Evolutionary conservation across 2,888 invertebrate species (phyloP).

Genomic region (Myathropa florea): DNA sequence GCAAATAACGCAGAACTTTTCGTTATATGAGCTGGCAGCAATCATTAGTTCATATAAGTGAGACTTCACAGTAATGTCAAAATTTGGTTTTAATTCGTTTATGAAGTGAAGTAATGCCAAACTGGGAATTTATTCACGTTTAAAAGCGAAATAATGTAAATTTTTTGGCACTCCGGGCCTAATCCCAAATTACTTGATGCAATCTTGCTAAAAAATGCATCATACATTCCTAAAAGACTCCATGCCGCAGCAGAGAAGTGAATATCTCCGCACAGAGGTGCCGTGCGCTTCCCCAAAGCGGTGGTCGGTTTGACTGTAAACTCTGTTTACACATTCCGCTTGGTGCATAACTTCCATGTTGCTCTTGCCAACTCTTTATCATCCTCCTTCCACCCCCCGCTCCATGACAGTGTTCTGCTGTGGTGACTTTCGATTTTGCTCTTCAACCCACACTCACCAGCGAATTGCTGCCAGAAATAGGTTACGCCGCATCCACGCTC

Average conservation of each 20-base stretch:
- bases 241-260: not conserved
- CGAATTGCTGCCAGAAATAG: constrained; percentile 14
- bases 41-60: too few species aligned
- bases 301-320: not conserved
- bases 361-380: constrained; percentile 8
- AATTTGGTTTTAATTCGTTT: too few species aligned
- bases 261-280: not conserved
- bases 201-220: not conserved
- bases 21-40: too few species aligned
- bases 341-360: constrained; percentile 9
- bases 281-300: not conserved
- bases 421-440: constrained; percentile 61
- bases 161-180: too few species aligned
- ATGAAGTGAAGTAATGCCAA: too few species aligned
- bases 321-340: constrained; percentile 33
- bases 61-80: too few species aligned
- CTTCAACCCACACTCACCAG: constrained; percentile 9
- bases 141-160: too few species aligned
- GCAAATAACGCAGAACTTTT: too few species aligned
- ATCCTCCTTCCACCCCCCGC: constrained; percentile 9
- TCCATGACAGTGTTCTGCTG: constrained; percentile 56
- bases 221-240: not conserved
- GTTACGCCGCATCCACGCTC: constrained; percentile 39
- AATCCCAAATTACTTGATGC: not conserved
- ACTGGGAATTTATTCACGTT: too few species aligned